Base-by-base conservation (phyloP, 2,113 vertebrate genomes). In the Notiomystis cincta region DNA sequence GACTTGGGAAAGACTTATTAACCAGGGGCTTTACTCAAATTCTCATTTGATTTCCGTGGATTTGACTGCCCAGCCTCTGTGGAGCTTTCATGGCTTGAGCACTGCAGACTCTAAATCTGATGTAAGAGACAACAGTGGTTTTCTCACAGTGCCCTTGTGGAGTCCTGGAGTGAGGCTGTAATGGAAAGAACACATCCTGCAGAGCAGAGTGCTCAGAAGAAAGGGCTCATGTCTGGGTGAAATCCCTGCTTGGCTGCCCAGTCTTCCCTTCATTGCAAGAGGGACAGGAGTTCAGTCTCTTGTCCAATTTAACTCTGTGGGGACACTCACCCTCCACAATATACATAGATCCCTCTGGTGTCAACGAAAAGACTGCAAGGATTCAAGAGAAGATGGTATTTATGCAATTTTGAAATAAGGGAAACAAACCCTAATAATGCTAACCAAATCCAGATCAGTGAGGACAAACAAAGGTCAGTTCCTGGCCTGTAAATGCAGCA, bases 11-110 rank as follows among this genome's bases (percentile, higher is more conserved):
- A 81, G 28, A 94, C 86, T 96, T 96, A 94, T 94, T 97, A 97
- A 94, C 90, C 61, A 61, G 65, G 31, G 92, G 92, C 90, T 97
- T 97, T 95, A 93, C 82, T 94, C 80, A 95, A 86, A 97, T 93
- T 97, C 95, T 93, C 92, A 50, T 95, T 97, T 97, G 93, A 97
- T 96, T 96, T 96, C 92, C 35, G 3, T 92, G 93, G 95, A 96
- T 94, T 96, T 97, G 85, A 78, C 71, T 88, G 62, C 60, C 67
- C 69, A 90, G 88, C 88, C 92, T 94, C 90, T 67, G 48, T 76
- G 72, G 90, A 94, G 90, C 72, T 95, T 89, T 93, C 72, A 79
- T 28, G 83, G 48, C 65, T 96, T 42, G 48, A 93, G 77, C 72
- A 42, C n/a, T 64, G 65, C 69, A 93, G 86, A 83, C 82, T 56